These are phyloP conservation scores for Lichenostomus cassidix DNA, from an alignment of 2,113 vertebrate species.

Conservation along the genomic window DNA sequence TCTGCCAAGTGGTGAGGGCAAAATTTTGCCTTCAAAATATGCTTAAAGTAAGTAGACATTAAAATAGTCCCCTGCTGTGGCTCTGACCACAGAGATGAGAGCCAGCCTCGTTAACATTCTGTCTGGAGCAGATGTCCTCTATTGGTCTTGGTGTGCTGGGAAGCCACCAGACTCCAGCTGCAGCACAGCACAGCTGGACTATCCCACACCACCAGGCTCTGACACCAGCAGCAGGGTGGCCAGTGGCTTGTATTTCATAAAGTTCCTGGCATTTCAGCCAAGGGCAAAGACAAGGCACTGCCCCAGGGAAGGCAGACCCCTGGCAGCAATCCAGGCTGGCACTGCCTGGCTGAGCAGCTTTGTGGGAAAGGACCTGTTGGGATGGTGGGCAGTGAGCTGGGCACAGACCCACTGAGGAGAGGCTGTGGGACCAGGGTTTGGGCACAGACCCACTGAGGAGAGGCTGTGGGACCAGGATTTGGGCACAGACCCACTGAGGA, in stretches of 20 bases:
- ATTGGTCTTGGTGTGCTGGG: neutral
- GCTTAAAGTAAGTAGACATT: slow-evolving; percentile 31
- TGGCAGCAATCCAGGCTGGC: fast-evolving
- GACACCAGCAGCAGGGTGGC: slow-evolving; percentile 24
- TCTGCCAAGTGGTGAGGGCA: neutral
- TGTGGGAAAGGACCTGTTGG: neutral
- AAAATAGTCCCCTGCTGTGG: slow-evolving; percentile 22
- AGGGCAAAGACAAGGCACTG: neutral
- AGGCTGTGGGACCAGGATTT: no score
- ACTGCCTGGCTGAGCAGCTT: neutral
- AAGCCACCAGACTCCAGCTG: neutral
- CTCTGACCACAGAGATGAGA: slow-evolving; percentile 27
- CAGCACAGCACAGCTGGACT: slow-evolving; percentile 7
- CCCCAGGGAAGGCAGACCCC: neutral
- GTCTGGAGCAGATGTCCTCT: slow-evolving; percentile 30
- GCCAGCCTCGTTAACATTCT: neutral
- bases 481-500: no score
- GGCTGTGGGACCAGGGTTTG: neutral
- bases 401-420: neutral
- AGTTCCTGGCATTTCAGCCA: neutral
- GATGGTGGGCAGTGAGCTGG: neutral
- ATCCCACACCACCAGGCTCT: neutral
- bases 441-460: no score
- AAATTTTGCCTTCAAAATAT: slow-evolving; percentile 7
- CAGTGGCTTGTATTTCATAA: neutral